Conservation (phyloP, 2,113 vertebrate genomes). For the Ammodytes dubius region DNA sequence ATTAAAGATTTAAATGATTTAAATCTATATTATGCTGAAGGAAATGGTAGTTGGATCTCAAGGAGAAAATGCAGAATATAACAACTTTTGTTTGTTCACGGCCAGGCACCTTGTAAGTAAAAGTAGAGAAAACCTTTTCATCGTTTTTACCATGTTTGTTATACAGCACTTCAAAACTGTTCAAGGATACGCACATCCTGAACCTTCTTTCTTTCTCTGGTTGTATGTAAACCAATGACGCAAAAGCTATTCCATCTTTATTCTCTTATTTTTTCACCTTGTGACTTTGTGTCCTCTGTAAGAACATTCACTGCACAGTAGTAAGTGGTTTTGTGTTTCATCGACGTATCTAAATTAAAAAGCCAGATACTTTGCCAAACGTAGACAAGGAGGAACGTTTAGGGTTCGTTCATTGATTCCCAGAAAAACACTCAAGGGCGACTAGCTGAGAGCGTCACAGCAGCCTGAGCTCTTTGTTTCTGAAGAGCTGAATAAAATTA, state of each 20-base stretch:
- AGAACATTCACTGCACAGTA: slow-evolving; percentile 4
- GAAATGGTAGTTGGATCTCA: neutral
- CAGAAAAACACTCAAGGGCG: slow-evolving; percentile 11
- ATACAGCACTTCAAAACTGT: too few species aligned
- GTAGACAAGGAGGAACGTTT: slow-evolving; percentile 3
- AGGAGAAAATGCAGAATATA: too few species aligned
- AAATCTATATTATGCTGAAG: too few species aligned
- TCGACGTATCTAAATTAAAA: neutral
- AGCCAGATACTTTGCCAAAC: neutral
- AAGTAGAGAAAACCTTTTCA: too few species aligned
- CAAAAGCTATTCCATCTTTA: neutral
- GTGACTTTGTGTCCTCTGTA: neutral
- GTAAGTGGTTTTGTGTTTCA: neutral
- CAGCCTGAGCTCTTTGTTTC: slow-evolving; percentile 8
- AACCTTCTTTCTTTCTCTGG: neutral
- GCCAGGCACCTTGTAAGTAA: too few species aligned
- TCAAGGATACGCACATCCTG: neutral
- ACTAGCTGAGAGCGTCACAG: slow-evolving; percentile 41
- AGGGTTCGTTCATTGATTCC: slow-evolving; percentile 34
- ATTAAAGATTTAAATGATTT: neutral
- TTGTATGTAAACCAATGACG: neutral
- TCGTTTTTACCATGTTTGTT: too few species aligned
- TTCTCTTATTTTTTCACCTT: neutral
- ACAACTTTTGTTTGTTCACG: too few species aligned
- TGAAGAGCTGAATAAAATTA: slow-evolving; percentile 4